phyloP scores from a whole-genome alignment of 1,140 invertebrate genomes.

The Dendrolimus punctatus region DNA sequence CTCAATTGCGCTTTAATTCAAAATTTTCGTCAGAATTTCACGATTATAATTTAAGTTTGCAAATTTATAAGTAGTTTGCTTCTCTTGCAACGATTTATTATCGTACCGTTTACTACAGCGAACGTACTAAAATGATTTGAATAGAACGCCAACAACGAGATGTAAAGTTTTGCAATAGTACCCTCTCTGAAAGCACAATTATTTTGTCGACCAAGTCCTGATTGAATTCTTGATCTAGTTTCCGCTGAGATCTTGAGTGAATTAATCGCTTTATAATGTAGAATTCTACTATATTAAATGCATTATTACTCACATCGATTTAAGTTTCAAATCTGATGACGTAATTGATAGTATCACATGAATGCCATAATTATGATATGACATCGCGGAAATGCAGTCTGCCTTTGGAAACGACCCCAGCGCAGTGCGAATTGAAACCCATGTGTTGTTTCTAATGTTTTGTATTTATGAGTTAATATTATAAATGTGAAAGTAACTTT shows the following conservation, averaged over 20 bases:
- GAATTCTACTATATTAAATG: too few relatives aligned
- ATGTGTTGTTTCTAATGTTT: too few relatives aligned
- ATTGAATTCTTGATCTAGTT: constrained; percentile 68
- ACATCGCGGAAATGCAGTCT: too few relatives aligned
- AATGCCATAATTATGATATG: too few relatives aligned
- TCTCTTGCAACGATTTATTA: constrained; percentile 56
- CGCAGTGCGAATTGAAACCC: too few relatives aligned
- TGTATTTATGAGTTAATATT: too few relatives aligned
- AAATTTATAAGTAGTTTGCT: constrained; percentile 50
- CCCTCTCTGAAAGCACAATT: constrained; percentile 59
- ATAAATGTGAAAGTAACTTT: too few relatives aligned
- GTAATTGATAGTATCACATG: too few relatives aligned
- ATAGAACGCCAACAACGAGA: constrained; percentile 62
- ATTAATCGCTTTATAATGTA: constrained; percentile 3
- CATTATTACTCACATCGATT: too few relatives aligned
- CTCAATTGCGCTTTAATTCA: constrained; percentile 26
- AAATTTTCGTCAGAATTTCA: constrained; percentile 46
- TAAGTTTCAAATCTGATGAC: too few relatives aligned
- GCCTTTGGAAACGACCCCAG: too few relatives aligned
- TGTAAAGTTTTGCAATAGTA: constrained; percentile 64
- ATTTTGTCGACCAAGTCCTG: constrained; percentile 59
- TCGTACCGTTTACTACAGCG: constrained; percentile 47
- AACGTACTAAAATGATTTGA: constrained; percentile 67
- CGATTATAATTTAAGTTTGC: constrained; percentile 63
- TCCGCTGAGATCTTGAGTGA: constrained; percentile 56